These are phyloP conservation scores for Dynastes tityus DNA, from an alignment of 2,888 invertebrate genomes.

Conservation along the genomic window DNA sequence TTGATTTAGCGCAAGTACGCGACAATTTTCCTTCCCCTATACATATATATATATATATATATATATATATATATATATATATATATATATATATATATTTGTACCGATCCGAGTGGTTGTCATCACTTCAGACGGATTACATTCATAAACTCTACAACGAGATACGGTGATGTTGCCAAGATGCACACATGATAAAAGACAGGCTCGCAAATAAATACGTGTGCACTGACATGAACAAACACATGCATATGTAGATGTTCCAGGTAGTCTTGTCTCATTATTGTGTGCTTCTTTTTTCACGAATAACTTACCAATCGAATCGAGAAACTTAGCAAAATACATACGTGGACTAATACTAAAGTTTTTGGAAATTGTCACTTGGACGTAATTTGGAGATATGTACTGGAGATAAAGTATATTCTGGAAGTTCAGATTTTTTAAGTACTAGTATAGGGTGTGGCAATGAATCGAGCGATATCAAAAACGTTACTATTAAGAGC, in stretches of 20 bases:
- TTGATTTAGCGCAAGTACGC: not conserved
- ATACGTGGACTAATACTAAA: no score
- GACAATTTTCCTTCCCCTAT: not conserved
- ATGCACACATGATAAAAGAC: constrained; percentile 18
- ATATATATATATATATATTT: not conserved
- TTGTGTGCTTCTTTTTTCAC: not conserved
- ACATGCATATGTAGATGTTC: constrained; percentile 11
- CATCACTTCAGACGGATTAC: constrained; percentile 13
- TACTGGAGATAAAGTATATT: no score
- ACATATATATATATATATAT: not conserved
- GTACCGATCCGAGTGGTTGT: not conserved
- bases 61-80: not conserved
- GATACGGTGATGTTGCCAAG: constrained; percentile 13
- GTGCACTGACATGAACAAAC: constrained; percentile 2
- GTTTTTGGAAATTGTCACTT: no score
- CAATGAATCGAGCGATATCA: no score
- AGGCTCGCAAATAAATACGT: constrained; percentile 24
- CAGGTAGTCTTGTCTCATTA: not conserved
- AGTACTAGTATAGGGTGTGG: no score
- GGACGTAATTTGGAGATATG: no score
- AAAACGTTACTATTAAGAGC: no score
- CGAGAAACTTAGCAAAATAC: not conserved
- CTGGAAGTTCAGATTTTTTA: no score
- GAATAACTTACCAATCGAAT: not conserved
- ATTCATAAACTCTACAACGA: constrained; percentile 12